Conservation (phyloP, 2,888 invertebrate genomes). For the Nomada fabriciana region DNA sequence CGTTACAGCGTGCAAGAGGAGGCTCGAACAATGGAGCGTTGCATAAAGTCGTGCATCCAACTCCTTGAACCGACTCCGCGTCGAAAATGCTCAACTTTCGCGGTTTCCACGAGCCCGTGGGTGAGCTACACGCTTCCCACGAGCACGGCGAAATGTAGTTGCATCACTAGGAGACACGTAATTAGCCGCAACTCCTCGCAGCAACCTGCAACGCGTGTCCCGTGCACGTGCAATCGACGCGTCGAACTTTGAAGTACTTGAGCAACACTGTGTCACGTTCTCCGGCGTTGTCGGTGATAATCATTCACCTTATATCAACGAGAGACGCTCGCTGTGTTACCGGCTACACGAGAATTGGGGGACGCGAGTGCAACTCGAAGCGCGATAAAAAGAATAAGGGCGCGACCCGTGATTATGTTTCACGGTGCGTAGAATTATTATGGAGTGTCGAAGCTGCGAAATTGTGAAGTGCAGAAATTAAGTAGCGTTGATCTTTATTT, state of each 20-base stretch:
- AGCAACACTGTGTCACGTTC: not conserved
- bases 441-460: no score
- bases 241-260: not conserved
- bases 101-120: conserved; percentile 34
- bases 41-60: conserved; percentile 61
- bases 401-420: no score
- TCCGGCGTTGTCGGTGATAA: not conserved
- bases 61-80: conserved; percentile 29
- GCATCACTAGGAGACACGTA: conserved; percentile 38
- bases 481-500: no score
- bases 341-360: no score
- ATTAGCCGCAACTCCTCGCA: conserved; percentile 27
- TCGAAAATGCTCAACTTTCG: conserved; percentile 65
- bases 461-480: no score
- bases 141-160: conserved; percentile 38
- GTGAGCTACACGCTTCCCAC: conserved; percentile 47
- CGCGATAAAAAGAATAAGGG: no score
- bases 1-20: conserved; percentile 25
- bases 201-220: conserved; percentile 16
- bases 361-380: no score
- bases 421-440: no score
- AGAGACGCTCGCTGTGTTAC: no score
- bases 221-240: conserved; percentile 22
- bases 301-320: no score
- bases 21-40: conserved; percentile 58